Percentiles rank a stretch among this genome's conserved stretches.
These are phyloP conservation scores for Drosophila ezoana DNA, from an alignment of 2,888 invertebrate species.

Conservation along the genomic window DNA sequence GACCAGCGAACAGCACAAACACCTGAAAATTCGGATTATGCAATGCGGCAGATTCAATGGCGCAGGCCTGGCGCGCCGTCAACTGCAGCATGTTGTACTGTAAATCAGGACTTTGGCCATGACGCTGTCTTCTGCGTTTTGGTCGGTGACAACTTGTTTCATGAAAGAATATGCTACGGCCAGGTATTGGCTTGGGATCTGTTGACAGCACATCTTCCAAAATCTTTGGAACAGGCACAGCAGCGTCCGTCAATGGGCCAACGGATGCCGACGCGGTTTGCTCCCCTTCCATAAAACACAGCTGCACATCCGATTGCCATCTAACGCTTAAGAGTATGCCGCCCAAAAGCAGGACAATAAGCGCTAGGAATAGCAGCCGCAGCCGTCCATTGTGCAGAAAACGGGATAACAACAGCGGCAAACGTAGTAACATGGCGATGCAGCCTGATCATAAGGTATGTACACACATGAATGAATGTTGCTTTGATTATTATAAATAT, in stretches of 20 bases:
- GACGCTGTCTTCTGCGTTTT: constrained; percentile 34
- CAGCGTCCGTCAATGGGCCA: constrained; percentile 2
- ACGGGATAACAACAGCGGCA: constrained; percentile 49
- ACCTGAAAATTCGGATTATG: constrained; percentile 80
- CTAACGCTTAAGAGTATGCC: constrained; percentile 56
- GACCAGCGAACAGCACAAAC: constrained; percentile 83
- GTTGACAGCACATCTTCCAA: constrained; percentile 81
- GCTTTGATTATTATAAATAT: background rate
- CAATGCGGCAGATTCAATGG: constrained; percentile 83
- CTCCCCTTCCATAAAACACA: constrained; percentile 71
- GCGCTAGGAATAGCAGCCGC: constrained; percentile 69
- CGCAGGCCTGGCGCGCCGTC: constrained; percentile 82
- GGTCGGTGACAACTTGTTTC: constrained; percentile 82
- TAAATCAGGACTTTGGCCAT: constrained; percentile 17
- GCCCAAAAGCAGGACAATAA: constrained; percentile 49
- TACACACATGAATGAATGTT: background rate
- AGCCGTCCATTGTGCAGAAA: constrained; percentile 64
- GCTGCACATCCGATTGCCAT: constrained; percentile 60
- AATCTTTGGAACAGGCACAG: constrained; percentile 17
- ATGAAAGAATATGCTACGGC: constrained; percentile 84
- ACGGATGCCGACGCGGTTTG: constrained; percentile 3
- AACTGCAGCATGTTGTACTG: constrained; percentile 63
- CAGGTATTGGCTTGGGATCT: constrained; percentile 75
- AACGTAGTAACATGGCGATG: constrained; percentile 55
- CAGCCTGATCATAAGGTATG: background rate